Conservation (phyloP, 2,888 invertebrate species). For the Leucophenga maculata region DNA sequence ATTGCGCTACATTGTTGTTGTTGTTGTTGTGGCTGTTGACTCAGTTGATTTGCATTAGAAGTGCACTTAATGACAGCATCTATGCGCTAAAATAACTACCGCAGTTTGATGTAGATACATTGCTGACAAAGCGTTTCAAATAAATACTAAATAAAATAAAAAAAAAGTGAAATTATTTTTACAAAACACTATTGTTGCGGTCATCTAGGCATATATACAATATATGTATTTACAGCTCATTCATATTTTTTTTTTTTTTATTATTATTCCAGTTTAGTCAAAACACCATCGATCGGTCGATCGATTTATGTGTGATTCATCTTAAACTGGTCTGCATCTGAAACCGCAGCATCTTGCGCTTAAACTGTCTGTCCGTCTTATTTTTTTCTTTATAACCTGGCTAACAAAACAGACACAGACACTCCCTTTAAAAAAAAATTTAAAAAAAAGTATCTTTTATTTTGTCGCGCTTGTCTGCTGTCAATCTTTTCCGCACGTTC, state of each 20-base stretch:
- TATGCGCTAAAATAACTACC: slow-evolving; percentile 68
- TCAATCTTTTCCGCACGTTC: slow-evolving; percentile 14
- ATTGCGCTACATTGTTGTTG: slow-evolving; percentile 4
- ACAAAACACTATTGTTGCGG: neutral
- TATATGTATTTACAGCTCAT: neutral
- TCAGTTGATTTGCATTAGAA: slow-evolving; percentile 68
- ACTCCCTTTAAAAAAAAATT: slow-evolving; percentile 12
- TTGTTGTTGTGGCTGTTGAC: slow-evolving; percentile 43
- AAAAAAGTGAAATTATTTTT: slow-evolving; percentile 14
- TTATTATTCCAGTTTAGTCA: neutral
- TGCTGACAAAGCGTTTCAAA: neutral
- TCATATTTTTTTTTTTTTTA: neutral
- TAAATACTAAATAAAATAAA: neutral
- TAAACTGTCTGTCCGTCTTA: neutral
- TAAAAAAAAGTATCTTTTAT: slow-evolving; percentile 7
- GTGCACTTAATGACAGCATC: slow-evolving; percentile 68
- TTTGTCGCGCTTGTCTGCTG: slow-evolving; percentile 27
- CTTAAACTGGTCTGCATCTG: neutral
- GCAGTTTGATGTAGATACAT: slow-evolving; percentile 38
- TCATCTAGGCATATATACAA: neutral
- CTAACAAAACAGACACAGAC: neutral
- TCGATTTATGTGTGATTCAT: neutral
- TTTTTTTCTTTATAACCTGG: neutral
- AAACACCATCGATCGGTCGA: neutral
- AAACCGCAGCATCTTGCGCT: neutral